Conservation (phyloP, 1,140 invertebrate species). For the Ganaspis sp. region DNA sequence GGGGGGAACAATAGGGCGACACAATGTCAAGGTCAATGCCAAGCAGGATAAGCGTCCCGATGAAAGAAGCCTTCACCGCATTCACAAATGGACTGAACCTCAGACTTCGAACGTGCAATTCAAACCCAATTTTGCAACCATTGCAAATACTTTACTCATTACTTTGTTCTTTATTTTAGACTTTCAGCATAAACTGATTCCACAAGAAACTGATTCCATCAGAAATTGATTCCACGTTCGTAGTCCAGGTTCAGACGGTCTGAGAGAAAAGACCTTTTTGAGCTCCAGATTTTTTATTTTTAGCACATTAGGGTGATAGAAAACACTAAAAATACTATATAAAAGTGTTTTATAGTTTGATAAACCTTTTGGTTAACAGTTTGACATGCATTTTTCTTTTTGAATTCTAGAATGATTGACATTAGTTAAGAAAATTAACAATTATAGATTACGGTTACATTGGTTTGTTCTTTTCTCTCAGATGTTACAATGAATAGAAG, state of each 20-base stretch:
- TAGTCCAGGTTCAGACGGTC: neutral
- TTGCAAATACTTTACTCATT: neutral
- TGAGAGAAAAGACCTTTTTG: slow-evolving; percentile 7
- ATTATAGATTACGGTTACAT: too few relatives aligned
- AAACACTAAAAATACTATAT: too few relatives aligned
- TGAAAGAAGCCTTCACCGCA: slow-evolving; percentile 68
- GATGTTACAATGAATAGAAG: slow-evolving; percentile 3
- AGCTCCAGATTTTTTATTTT: too few relatives aligned
- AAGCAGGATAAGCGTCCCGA: slow-evolving; percentile 76
- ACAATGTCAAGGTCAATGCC: slow-evolving; percentile 78
- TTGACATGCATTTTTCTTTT: neutral
- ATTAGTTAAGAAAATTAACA: too few relatives aligned
- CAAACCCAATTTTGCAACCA: neutral
- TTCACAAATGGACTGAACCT: slow-evolving; percentile 8
- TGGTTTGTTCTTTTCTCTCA: slow-evolving; percentile 22
- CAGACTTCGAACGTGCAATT: slow-evolving; percentile 2
- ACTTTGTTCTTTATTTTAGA: neutral
- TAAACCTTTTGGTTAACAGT: neutral
- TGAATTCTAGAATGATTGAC: too few relatives aligned
- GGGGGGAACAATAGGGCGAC: slow-evolving; percentile 77
- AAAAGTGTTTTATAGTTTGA: neutral
- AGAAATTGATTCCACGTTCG: neutral
- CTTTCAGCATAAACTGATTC: too few relatives aligned
- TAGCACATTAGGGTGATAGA: too few relatives aligned
- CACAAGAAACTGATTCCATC: too few relatives aligned